Evolutionary conservation across 2,888 invertebrate genomes (phyloP), one percentile per base, ranked within the genome.

Genomic region (Candidula unifasciata): DNA sequence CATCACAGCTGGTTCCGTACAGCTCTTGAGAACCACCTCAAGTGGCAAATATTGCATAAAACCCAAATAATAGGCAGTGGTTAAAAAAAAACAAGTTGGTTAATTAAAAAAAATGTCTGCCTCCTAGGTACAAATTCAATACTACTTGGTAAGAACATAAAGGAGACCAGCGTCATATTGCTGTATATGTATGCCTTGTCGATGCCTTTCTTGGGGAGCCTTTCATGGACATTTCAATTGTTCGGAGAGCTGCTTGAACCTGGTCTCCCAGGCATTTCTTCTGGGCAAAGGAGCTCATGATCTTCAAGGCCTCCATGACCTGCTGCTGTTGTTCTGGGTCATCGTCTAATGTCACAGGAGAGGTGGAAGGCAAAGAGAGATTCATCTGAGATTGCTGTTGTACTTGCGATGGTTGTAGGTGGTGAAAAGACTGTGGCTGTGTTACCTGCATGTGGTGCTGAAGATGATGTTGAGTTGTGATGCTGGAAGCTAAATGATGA

Each of bases 181-280:
- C 52, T 13, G 76, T 82, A 24, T 82, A 82, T 18, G 74, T 73
- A 18, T 66, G 33, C 33, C 82, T 76, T 8, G 81, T 27, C 52
- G 74, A 68, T 57, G 78, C 27, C 37, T 82, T 77, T 54, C 68
- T 76, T 5, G 68, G 0, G 0, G 73, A 52, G 37, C 52, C 68
- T 69, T 81, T 84, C 68, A 84, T 52, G 37, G 84, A 64, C 84
- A 84, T 81, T 33, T 84, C 80, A 35, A 84, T 84, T 30, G 84
- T 84, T 66, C 76, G 30, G 13, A 84, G 66, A 21, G 81, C 84
- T 16, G 80, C 68, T 74, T 84, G 84, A 0, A 84, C 80, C n/a
- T 84, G 80, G 1, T 76, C 84, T 21, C 84, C 84, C 30, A 84
- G 60, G 2, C 80, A 84, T 30, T 77, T 80, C 68, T 80, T 76